Conservation (phyloP, 2,888 invertebrate species). For the Diogma glabrata region DNA sequence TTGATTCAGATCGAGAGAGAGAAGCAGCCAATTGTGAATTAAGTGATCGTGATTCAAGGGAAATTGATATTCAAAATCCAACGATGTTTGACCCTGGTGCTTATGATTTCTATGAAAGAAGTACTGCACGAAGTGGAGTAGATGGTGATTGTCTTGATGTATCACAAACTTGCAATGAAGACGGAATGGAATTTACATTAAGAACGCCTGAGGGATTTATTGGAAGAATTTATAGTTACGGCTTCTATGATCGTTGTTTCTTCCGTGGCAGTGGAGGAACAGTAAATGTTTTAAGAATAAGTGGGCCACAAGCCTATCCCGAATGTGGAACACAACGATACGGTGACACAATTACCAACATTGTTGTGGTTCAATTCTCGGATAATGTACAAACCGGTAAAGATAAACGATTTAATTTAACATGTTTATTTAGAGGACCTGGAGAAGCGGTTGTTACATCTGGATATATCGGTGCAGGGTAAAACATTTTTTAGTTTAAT, state of each 20-base stretch:
- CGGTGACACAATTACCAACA: slow-evolving; percentile 87
- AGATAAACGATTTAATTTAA: slow-evolving; percentile 83
- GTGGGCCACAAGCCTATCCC: slow-evolving; percentile 85
- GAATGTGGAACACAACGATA: slow-evolving; percentile 88
- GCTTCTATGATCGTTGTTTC: slow-evolving; percentile 82
- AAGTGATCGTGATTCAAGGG: slow-evolving; percentile 74
- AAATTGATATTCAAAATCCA: slow-evolving; percentile 74
- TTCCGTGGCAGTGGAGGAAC: slow-evolving; percentile 83
- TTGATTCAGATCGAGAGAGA: slow-evolving; percentile 46
- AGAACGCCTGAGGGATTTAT: slow-evolving; percentile 80
- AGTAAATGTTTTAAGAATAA: slow-evolving; percentile 69
- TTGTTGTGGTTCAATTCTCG: slow-evolving; percentile 87
- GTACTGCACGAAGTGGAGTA: slow-evolving; percentile 54
- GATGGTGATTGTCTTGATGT: slow-evolving; percentile 77
- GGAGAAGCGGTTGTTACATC: slow-evolving; percentile 90
- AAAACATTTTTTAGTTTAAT: slow-evolving; percentile 26
- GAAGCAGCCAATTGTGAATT: slow-evolving; percentile 65
- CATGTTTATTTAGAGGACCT: slow-evolving; percentile 83
- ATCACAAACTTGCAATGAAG: slow-evolving; percentile 82
- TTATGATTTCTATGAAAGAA: slow-evolving; percentile 76
- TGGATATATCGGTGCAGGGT: slow-evolving; percentile 86
- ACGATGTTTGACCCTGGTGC: slow-evolving; percentile 74
- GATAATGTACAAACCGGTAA: slow-evolving; percentile 84
- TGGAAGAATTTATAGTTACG: slow-evolving; percentile 83
- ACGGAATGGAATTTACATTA: slow-evolving; percentile 88